Conservation (phyloP, 2,113 vertebrate species). For the Bungarus multicinctus region DNA sequence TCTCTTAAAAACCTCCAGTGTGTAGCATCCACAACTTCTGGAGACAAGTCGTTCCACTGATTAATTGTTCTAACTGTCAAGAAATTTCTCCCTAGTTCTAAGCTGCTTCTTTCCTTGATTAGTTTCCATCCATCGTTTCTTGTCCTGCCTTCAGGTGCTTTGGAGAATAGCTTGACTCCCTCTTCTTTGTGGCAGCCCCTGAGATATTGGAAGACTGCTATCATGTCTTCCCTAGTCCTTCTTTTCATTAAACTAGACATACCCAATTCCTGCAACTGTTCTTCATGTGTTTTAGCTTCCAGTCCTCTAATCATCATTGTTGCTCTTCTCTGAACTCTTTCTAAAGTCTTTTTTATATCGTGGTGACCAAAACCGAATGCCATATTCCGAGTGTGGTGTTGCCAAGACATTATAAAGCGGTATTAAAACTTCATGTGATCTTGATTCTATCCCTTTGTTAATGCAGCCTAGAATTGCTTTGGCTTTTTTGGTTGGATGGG, state of each 20-base stretch:
- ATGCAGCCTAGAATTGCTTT: no score
- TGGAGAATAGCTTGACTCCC: neutral
- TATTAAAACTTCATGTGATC: no score
- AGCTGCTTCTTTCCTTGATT: neutral
- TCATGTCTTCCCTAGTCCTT: neutral
- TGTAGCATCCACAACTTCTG: fast-evolving
- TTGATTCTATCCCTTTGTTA: no score
- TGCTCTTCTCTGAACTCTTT: neutral
- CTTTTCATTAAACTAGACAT: neutral
- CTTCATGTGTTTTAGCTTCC: neutral
- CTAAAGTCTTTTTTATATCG: neutral
- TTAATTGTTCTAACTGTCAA: neutral
- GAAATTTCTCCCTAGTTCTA: neutral
- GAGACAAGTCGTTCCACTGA: neutral
- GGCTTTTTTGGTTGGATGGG: no score
- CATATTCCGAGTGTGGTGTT: no score
- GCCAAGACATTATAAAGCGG: no score
- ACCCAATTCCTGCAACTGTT: neutral
- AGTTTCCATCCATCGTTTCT: neutral
- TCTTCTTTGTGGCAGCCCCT: neutral
- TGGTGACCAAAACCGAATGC: no score
- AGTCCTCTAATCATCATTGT: neutral
- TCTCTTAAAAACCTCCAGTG: neutral
- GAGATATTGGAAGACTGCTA: neutral
- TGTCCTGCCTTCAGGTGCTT: neutral